phyloP scores from a whole-genome alignment of 2,797 vertebrate species.

The Salmo trutta region DNA sequence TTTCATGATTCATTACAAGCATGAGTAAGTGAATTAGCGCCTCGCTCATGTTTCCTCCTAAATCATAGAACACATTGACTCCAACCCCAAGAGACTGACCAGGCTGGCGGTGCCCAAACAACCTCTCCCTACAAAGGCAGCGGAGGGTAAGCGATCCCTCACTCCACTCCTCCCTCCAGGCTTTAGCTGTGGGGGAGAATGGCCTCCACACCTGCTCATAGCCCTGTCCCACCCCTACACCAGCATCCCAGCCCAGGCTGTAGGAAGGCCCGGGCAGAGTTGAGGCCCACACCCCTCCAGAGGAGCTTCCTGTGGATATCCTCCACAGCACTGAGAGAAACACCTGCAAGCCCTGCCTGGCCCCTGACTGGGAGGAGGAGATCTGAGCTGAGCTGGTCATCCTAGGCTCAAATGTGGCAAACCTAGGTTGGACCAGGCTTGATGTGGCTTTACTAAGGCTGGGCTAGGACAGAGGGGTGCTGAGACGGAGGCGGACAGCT shows the following conservation, averaged over 20 bases:
- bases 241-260: background rate
- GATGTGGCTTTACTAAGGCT: background rate
- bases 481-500: slow-evolving; percentile 22
- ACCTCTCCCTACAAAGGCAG: slow-evolving; percentile 17
- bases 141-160: slow-evolving; percentile 27
- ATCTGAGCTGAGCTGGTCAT: background rate
- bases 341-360: slow-evolving; percentile 53
- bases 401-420: background rate
- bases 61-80: slow-evolving; percentile 23
- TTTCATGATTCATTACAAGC: background rate
- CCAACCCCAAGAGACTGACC: background rate
- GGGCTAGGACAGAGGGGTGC: slow-evolving; percentile 9
- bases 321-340: slow-evolving; percentile 62
- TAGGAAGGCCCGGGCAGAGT: slow-evolving; percentile 34
- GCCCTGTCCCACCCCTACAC: background rate
- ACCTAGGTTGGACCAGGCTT: background rate
- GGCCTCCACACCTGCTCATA: background rate
- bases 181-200: background rate
- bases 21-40: background rate
- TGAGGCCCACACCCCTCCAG: slow-evolving; percentile 53
- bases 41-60: slow-evolving; percentile 6
- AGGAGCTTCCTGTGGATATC: slow-evolving; percentile 76
- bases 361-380: slow-evolving; percentile 30
- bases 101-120: slow-evolving; percentile 8
- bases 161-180: slow-evolving; percentile 8